Percentiles rank a stretch among this genome's conserved stretches.
These are phyloP conservation scores for Archivesica marissinica DNA, from an alignment of 1,140 invertebrate species.

Conservation along the genomic window DNA sequence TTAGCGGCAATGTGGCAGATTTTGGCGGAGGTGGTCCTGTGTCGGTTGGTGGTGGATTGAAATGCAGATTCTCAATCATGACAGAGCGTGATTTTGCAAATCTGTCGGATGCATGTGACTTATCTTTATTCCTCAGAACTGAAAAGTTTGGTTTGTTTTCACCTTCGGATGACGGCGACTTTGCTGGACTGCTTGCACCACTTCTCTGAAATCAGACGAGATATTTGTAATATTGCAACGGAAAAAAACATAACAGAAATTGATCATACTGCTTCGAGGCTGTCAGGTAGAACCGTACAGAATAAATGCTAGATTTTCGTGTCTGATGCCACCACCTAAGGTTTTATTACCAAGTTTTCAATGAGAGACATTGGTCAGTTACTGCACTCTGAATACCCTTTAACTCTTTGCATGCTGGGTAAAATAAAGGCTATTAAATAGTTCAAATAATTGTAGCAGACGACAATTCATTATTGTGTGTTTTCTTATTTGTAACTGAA, in stretches of 20 bases:
- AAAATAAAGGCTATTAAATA: no score
- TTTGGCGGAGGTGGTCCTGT: slow-evolving; percentile 56
- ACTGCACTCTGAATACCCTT: no score
- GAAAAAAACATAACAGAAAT: background rate
- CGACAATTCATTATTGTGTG: no score
- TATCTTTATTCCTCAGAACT: background rate
- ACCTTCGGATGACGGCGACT: slow-evolving; percentile 17
- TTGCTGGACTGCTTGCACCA: slow-evolving; percentile 20
- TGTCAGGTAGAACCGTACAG: background rate
- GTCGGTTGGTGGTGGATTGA: slow-evolving; percentile 15
- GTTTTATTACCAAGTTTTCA: no score
- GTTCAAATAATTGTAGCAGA: no score
- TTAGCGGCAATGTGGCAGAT: slow-evolving; percentile 54
- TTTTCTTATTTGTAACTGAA: no score
- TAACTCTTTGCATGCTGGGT: no score
- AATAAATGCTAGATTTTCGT: background rate
- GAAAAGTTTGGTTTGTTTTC: background rate
- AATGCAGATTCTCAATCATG: slow-evolving; percentile 48
- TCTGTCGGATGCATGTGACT: slow-evolving; percentile 49
- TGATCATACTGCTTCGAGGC: no score
- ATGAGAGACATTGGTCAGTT: no score
- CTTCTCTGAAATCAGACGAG: slow-evolving; percentile 28
- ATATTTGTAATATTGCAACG: background rate
- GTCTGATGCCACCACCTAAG: background rate
- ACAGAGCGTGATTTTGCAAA: slow-evolving; percentile 54